Evolutionary conservation across 2,797 vertebrate genomes (phyloP).

Genomic region (Perodicticus potto): DNA sequence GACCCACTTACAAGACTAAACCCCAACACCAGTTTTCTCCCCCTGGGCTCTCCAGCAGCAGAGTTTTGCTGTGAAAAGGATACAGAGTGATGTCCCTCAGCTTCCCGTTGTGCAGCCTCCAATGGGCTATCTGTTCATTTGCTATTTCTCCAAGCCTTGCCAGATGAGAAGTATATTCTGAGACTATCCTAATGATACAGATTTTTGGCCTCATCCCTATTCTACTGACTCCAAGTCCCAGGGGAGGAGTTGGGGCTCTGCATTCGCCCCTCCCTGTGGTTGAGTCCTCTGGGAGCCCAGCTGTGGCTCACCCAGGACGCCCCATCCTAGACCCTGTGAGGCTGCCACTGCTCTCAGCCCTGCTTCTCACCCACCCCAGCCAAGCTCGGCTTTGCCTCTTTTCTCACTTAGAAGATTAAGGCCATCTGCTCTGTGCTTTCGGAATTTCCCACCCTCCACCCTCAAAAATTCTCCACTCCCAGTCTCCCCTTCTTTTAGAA

Average conservation of each 20-base stretch:
- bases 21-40: not conserved
- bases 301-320: not conserved
- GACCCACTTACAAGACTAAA: accelerated
- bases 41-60: not conserved
- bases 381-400: not conserved
- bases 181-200: not conserved
- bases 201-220: not conserved
- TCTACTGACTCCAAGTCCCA: not conserved
- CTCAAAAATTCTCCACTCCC: not conserved
- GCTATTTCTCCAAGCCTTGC: not conserved
- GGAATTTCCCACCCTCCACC: not conserved
- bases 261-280: not conserved
- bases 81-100: accelerated
- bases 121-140: not conserved
- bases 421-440: conserved; percentile 54
- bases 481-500: not conserved
- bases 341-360: not conserved
- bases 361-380: not conserved
- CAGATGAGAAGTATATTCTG: not conserved
- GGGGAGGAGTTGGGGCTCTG: not conserved
- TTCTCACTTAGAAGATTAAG: conserved; percentile 57
- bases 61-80: not conserved
- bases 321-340: not conserved
- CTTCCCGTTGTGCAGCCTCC: not conserved
- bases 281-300: not conserved